phyloP scores from a whole-genome alignment of 1,140 invertebrate species.

The Drosophila ambigua region DNA sequence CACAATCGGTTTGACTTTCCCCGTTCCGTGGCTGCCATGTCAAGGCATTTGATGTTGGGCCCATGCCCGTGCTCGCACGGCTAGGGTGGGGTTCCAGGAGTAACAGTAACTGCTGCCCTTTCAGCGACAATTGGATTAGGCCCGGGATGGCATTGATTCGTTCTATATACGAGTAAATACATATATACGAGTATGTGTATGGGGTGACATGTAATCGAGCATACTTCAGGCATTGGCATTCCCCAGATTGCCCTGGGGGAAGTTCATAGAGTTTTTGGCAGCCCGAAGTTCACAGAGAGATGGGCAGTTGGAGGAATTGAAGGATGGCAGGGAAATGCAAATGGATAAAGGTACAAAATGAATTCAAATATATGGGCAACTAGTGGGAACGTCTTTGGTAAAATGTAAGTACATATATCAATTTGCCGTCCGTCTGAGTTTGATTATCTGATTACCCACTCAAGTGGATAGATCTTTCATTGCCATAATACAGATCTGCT shows the following conservation, averaged over 20 bases:
- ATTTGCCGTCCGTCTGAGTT: no score
- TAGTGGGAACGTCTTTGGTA: no score
- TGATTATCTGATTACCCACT: no score
- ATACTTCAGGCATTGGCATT: conserved; percentile 34
- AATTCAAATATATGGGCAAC: no score
- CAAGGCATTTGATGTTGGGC: conserved; percentile 55
- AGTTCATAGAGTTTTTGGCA: conserved; percentile 18
- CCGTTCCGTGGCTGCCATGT: conserved; percentile 17
- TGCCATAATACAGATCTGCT: no score
- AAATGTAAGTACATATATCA: no score
- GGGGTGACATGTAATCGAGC: conserved; percentile 49
- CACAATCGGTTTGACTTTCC: conserved; percentile 66
- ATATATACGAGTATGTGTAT: not conserved
- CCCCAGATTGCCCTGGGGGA: conserved; percentile 17
- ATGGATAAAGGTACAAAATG: no score
- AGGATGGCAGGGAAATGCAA: no score
- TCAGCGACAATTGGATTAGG: conserved; percentile 58
- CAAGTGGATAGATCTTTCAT: no score
- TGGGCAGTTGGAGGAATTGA: not conserved
- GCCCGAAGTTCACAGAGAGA: not conserved
- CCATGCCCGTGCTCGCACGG: not conserved
- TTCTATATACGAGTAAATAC: not conserved
- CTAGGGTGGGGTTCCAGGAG: not conserved
- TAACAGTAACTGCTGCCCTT: conserved; percentile 4
- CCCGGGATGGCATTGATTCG: conserved; percentile 43